Evolutionary conservation across 1,140 invertebrate species (phyloP).

Genomic region (Meteorus sp.): DNA sequence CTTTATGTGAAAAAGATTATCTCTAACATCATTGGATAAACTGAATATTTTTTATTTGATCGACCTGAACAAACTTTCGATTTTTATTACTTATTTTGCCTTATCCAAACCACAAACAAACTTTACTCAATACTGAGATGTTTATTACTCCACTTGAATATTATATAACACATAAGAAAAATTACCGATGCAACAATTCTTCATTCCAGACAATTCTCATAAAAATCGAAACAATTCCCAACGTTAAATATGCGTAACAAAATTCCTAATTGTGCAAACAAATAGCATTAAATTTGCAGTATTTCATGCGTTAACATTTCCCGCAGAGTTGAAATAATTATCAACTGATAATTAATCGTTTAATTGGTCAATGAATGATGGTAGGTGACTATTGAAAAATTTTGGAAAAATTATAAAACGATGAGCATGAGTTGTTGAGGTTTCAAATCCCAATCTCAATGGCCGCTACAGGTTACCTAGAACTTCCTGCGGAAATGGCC

Average conservation of each 20-base stretch:
- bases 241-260: too few species aligned
- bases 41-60: background rate
- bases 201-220: too few species aligned
- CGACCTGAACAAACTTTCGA: conserved; percentile 12
- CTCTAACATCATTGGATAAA: background rate
- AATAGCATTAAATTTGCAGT: background rate
- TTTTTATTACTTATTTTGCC: background rate
- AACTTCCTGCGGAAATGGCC: conserved; percentile 56
- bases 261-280: too few species aligned
- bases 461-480: conserved; percentile 54
- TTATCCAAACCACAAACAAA: too few species aligned
- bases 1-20: conserved; percentile 8
- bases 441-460: conserved; percentile 51
- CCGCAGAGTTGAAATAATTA: background rate
- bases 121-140: background rate
- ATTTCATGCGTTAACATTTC: too few species aligned
- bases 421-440: conserved; percentile 29
- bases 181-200: too few species aligned
- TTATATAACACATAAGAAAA: too few species aligned
- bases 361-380: background rate
- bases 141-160: too few species aligned
- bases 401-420: conserved; percentile 43
- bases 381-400: conserved; percentile 2
- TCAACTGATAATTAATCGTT: background rate
- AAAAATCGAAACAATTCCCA: too few species aligned